phyloP scores from a whole-genome alignment of 1,140 invertebrate genomes.

The Macrotrachela quadricornifera region DNA sequence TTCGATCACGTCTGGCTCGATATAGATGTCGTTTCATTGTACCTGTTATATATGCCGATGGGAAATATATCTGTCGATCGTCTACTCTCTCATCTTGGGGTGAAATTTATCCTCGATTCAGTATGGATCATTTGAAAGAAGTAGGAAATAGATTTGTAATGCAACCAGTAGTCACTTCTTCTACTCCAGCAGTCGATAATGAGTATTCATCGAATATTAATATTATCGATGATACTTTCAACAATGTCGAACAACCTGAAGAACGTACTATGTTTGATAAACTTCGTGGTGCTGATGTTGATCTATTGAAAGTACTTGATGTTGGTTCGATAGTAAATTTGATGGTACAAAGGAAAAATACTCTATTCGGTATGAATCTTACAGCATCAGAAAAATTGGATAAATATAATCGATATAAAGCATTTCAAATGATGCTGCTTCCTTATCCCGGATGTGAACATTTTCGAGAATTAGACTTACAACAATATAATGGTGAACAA shows the following conservation, averaged over 20 bases:
- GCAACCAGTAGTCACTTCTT: too few species aligned
- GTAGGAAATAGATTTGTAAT: too few species aligned
- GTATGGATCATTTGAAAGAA: not conserved
- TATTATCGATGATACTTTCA: too few species aligned
- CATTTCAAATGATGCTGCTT: too few species aligned
- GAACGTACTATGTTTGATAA: constrained; percentile 15
- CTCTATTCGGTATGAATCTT: constrained; percentile 49
- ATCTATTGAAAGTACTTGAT: constrained; percentile 46
- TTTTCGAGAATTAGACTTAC: too few species aligned
- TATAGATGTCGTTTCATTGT: constrained; percentile 54
- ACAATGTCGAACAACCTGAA: not conserved
- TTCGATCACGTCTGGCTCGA: constrained; percentile 27
- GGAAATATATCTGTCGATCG: constrained; percentile 36
- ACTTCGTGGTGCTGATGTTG: constrained; percentile 46
- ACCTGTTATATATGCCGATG: constrained; percentile 53
- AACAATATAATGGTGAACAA: too few species aligned
- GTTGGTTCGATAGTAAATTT: constrained; percentile 57
- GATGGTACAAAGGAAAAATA: constrained; percentile 69
- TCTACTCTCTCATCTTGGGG: constrained; percentile 37
- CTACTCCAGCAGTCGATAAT: too few species aligned
- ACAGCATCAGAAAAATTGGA: constrained; percentile 53
- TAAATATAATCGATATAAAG: too few species aligned
- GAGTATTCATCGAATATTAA: not conserved
- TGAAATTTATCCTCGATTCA: constrained; percentile 46
- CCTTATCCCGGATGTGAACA: too few species aligned